Evolutionary conservation across 2,113 vertebrate genomes (phyloP).

Genomic region (Oenanthe melanoleuca): DNA sequence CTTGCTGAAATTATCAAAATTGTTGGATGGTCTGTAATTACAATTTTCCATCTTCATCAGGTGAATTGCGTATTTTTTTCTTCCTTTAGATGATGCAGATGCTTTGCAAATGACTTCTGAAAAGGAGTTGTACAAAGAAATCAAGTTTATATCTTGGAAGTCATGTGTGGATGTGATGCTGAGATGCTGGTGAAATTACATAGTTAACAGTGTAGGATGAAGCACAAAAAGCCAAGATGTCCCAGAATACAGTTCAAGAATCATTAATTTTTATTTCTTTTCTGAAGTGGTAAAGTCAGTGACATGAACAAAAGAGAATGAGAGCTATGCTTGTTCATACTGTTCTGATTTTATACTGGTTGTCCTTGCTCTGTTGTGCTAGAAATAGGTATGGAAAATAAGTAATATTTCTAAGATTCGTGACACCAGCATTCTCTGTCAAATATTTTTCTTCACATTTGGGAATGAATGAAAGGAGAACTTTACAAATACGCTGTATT

Average conservation of each 20-base stretch:
- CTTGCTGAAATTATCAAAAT: constrained; percentile 63
- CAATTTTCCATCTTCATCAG: constrained; percentile 42
- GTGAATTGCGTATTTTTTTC: constrained; percentile 27
- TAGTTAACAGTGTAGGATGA: not conserved
- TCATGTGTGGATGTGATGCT: not conserved
- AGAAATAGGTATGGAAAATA: not conserved
- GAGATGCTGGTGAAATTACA: not conserved
- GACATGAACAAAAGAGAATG: not conserved
- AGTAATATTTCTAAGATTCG: not conserved
- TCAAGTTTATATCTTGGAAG: constrained; percentile 10
- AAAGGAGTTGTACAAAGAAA: constrained; percentile 25
- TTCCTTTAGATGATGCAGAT: constrained; percentile 10
- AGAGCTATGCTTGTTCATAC: not conserved
- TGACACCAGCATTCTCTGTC: not conserved
- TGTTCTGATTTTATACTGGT: not conserved
- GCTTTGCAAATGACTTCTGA: constrained; percentile 24
- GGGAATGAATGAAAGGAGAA: not conserved
- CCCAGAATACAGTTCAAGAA: not conserved
- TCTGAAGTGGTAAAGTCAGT: not conserved
- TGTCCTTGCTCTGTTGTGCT: not conserved
- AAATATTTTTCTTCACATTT: not conserved
- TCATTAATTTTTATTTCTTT: not conserved
- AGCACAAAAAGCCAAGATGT: not conserved
- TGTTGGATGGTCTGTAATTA: constrained; percentile 30
- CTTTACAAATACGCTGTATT: not conserved